These are phyloP conservation scores for Dolichotis patagonum DNA, from an alignment of 2,113 vertebrate species.

Conservation along the genomic window DNA sequence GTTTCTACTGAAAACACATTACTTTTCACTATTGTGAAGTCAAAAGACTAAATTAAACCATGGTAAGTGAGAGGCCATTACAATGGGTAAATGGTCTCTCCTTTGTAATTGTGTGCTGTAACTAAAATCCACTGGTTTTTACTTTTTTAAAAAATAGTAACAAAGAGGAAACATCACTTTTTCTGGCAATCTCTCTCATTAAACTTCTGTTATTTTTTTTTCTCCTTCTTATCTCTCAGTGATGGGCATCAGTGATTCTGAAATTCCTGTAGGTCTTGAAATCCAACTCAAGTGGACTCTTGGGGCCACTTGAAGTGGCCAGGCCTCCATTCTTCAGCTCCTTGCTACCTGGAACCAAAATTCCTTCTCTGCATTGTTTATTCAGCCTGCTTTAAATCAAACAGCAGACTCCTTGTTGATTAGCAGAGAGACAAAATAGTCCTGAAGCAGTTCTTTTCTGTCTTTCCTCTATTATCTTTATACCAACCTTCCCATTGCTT, in stretches of 20 bases:
- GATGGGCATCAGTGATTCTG: neutral
- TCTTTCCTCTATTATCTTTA: too few relatives aligned
- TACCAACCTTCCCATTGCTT: neutral
- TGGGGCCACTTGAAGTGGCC: neutral
- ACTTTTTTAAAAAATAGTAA: neutral
- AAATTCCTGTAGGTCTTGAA: neutral
- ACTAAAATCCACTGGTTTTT: slow-evolving; percentile 7
- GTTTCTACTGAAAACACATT: neutral
- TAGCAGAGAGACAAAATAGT: neutral
- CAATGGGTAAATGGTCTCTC: neutral
- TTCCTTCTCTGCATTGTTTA: neutral
- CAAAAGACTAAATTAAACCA: neutral
- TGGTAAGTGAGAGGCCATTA: neutral
- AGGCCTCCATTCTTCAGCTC: neutral
- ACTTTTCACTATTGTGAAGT: too few relatives aligned
- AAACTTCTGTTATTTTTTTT: slow-evolving; percentile 21
- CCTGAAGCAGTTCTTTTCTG: neutral
- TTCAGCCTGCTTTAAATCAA: neutral
- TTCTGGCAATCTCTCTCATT: neutral
- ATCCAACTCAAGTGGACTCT: neutral
- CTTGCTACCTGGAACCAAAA: neutral
- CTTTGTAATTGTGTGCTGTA: neutral
- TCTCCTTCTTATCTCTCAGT: neutral
- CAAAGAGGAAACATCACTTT: neutral
- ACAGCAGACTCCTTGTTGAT: neutral